Evolutionary conservation across 1,140 invertebrate genomes (phyloP), one percentile per base, ranked within the genome.

Genomic region (Schlechtendalia chinensis): DNA sequence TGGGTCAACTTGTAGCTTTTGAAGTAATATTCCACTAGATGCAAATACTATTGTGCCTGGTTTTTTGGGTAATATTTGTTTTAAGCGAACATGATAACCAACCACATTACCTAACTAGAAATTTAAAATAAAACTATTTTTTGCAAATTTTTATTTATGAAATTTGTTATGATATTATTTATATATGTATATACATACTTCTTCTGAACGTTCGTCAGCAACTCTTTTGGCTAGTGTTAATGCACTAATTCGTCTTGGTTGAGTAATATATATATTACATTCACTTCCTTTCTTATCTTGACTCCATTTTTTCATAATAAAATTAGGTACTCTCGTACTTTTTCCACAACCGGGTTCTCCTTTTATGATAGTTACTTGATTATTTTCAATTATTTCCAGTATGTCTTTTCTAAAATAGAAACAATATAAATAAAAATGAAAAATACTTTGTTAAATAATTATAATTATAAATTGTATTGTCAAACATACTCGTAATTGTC

Each of bases 181-280:
- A n/a, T 32, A 27, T 27, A 24, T 29, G 1, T 32, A 32, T 27
- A 75, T 39, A 83, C 69, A 93, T 80, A 97, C 85, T n/a, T 82
- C 84, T 85, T 98, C 96, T 58, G 87, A 88, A 83, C 94, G 88
- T 86, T 97, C 95, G 58, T 89, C 87, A 5, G 94, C 93, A n/a
- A 97, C 93, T 85, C 95, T 89, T 84, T 92, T 90, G 16, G 95
- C 94, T 32, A 97, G 89, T 3, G 95, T 92, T 56, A 96, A 94
- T 1, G 96, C 95, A 77, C 93, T 94, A 81, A 98, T 96, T 81
- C 96, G 88, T 82, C 96, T 88, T 1, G 97, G 97, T 86, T 98
- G 95, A 2, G 96, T 97, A 79, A 96, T 94, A 67, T 96, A 85
- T 82, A 98, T 92, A 83, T 90, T 91, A 83, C 94, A 94, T 58